Base-by-base conservation (phyloP, 2,113 vertebrate species). In the Podarcis raffonei region DNA sequence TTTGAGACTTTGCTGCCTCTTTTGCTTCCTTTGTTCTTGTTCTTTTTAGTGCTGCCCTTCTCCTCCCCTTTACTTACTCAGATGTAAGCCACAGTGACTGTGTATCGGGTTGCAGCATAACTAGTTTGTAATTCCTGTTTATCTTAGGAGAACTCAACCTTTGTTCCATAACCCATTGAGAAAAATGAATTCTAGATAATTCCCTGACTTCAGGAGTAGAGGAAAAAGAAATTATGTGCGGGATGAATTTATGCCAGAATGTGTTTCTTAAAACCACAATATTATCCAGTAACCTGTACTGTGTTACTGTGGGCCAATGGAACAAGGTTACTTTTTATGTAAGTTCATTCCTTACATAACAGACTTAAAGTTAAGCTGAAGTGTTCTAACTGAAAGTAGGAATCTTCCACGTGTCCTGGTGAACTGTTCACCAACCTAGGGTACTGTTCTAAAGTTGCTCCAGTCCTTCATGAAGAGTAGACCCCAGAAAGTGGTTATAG, bases 161-260 rank as follows among this genome's bases (percentile, higher is more conserved):
- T 83, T 5, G 6, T 32, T 72, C 5, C 39, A 83, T 83, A 69
- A n/a, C 7, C 2, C 27, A 18, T 71, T 72, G 39, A 53, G 82
- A 5, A 53, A 72, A 72, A n/a, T 48, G 32, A 23, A 71, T 53
- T 91, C 92, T 91, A 91, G 87, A 95, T 96, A 92, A 96, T 93
- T 96, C 96, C 96, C 96, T 96, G 95, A 91, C 85, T 94, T 86
- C 93, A 93, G 96, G 96, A 96, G 95, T 94, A 91, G 95, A 97
- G 96, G 96, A 97, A 97, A 96, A 96, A 96, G 96, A 97, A 97
- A 90, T 95, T 94, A 93, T 96, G 94, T 96, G 93, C 94, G 95
- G 96, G 93, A 92, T 76, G 92, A 91, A 94, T 62, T 89, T 86
- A 92, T 94, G 95, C 96, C 96, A 97, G 89, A 87, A 89, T 95